Base-by-base conservation (phyloP, 2,888 invertebrate genomes). In the Sinodicranocentrus sp. region DNA sequence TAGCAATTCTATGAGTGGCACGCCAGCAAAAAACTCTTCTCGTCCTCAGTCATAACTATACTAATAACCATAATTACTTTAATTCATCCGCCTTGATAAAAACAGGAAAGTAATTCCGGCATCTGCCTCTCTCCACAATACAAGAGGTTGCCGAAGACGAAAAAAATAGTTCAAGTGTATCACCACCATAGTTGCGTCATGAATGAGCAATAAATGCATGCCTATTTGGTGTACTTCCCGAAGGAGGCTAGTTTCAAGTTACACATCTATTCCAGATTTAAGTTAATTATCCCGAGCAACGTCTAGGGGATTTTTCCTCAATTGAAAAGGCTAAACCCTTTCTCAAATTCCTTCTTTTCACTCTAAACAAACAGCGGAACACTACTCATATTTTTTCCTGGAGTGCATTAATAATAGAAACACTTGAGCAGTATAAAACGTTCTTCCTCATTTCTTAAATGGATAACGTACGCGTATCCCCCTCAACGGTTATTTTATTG, bases 1-100 rank as follows among this genome's bases (percentile, higher is more conserved):
- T 63, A 33, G 17, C 15, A 59, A 25, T 19, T 1, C 33, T 8
- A 39, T 39, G 39, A 39, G 13, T 39, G 39, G 39, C 6, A 39
- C 54, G 19, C 19, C 13, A 39, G 43, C 54, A 26, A 26, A 65
- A 59, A 59, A 52, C 44, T 79, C 71, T 17, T 52, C 44, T 80
- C 52, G 57, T 57, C 65, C 19, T 21, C 17, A 25, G 44, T 25
- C 59, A 52, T 39, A 78, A 67, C 25, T 63, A 71, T 54, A 57
- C 67, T 82, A 82, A 82, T 82, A 75, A 75, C 82, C 82, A 48
- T 82, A 82, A 82, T 82, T 82, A 82, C 82, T 82, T 82, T 75
- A 82, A 82, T 82, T 73, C 61, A 82, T 82, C 82, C 82, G 82
- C 59, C 82, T 63, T 75, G 68, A 75, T 82, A 75, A 82, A 82